Evolutionary conservation across 2,888 invertebrate species (phyloP).

Genomic region (Metacarcinus magister): DNA sequence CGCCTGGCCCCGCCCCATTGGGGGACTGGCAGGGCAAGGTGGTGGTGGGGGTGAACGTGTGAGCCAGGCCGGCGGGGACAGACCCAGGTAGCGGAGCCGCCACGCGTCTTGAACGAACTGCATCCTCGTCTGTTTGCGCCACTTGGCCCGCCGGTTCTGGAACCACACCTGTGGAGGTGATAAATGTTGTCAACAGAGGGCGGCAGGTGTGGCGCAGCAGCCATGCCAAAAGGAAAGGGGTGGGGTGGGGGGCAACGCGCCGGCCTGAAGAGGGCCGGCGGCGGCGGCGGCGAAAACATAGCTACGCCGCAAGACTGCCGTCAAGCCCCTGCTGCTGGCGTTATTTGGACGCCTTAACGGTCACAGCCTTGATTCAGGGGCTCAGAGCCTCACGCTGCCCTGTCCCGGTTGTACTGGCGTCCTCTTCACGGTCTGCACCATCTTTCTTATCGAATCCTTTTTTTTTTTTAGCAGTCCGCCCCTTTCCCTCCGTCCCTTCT

Average conservation of each 20-base stretch:
- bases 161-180: conserved; percentile 95
- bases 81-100: conserved; percentile 94
- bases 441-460: neutral
- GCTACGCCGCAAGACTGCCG: neutral
- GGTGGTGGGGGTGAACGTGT: conserved; percentile 77
- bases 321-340: neutral
- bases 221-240: neutral
- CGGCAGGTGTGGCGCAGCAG: neutral
- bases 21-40: conserved; percentile 58
- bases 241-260: neutral
- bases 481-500: neutral
- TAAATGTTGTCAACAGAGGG: neutral
- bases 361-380: neutral
- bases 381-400: neutral
- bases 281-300: conserved; percentile 30
- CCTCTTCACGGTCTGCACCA: neutral
- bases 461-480: neutral
- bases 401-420: neutral
- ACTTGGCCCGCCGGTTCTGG: conserved; percentile 98
- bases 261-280: neutral
- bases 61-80: conserved; percentile 87
- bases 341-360: neutral
- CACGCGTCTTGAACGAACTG: conserved; percentile 95
- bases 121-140: conserved; percentile 92
- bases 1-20: conserved; percentile 63